phyloP scores from a whole-genome alignment of 2,113 vertebrate genomes.

The Pelmatolapia mariae region DNA sequence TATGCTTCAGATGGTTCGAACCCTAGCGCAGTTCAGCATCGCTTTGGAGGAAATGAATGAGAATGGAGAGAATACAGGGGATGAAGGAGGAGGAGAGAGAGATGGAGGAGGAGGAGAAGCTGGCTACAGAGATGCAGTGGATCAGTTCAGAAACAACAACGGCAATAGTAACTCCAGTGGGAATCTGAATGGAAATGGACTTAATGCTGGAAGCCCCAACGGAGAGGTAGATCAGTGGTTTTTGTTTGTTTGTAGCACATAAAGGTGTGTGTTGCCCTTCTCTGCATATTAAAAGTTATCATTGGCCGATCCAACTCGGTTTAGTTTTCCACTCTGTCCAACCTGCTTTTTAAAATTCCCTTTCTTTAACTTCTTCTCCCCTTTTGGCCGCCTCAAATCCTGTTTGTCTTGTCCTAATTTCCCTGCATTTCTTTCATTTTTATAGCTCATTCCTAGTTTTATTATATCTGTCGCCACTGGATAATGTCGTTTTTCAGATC shows the following conservation, averaged over 20 bases:
- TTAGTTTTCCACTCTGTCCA: neutral
- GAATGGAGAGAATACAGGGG: constrained; percentile 75
- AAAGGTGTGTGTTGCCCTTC: neutral
- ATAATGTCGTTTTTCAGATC: neutral
- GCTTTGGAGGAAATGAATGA: constrained; percentile 97
- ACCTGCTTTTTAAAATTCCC: neutral
- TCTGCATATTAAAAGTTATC: neutral
- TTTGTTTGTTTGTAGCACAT: neutral
- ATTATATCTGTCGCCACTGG: neutral
- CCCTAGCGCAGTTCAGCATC: constrained; percentile 96
- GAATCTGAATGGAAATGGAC: constrained; percentile 50
- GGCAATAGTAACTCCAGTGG: constrained; percentile 26
- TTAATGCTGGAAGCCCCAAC: constrained; percentile 41
- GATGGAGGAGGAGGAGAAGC: constrained; percentile 24
- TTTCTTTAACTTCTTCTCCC: neutral
- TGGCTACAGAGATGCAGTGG: constrained; percentile 47
- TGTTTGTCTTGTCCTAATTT: neutral
- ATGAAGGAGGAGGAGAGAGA: constrained; percentile 60
- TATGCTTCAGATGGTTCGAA: constrained; percentile 98
- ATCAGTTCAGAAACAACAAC: constrained; percentile 55
- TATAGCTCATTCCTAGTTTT: neutral
- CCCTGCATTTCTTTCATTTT: neutral
- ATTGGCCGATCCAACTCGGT: neutral
- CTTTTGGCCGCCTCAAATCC: neutral
- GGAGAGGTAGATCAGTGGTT: constrained; percentile 69